Base-by-base conservation (phyloP, 2,113 vertebrate genomes). In the Thalassoma bifasciatum region DNA sequence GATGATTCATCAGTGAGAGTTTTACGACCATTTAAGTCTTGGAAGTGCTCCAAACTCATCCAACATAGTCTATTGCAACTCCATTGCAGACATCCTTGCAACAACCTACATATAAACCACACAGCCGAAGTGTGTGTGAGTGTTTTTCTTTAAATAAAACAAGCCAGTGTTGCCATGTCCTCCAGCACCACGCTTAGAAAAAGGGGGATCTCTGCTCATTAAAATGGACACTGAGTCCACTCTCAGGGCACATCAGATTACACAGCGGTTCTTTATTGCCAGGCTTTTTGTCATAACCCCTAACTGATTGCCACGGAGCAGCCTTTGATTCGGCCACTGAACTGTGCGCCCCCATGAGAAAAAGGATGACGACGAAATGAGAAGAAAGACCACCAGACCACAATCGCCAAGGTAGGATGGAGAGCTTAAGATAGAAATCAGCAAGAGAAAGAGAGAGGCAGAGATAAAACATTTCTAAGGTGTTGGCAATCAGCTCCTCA, bases 281-380 rank as follows among this genome's bases (percentile, higher is more conserved):
- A 68, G 63, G 77, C 70, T 68, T 83, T 89, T 88, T 88, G 87
- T 92, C 88, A 86, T 89, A 90, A 89, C 85, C 85, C 76, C 79
- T 72, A 85, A 93, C 88, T 92, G 92, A 93, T 94, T 93, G 92
- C 89, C 80, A 78, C 75, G 77, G 78, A 73, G 84, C 66, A 82
- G 69, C 65, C 88, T 91, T 92, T 91, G 82, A 94, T 93, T 94
- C 88, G 82, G 89, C 74, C 80, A 85, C 87, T 81, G 89, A 86
- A 90, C 77, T 81, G 58, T 51, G 67, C 10, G 12, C 72, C 19
- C 84, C 57, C n/a, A n/a, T 4, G 64, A 88, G 75, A 79, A 81
- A 75, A 62, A 54, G n/a, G 77, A 80, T 51, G 82, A 83, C 5
- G 42, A 42, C 42, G 17, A n/a, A 64, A 7, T 50, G 54, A 46